Base-by-base conservation (phyloP, 2,888 invertebrate genomes). In the Oscheius sp. region DNA sequence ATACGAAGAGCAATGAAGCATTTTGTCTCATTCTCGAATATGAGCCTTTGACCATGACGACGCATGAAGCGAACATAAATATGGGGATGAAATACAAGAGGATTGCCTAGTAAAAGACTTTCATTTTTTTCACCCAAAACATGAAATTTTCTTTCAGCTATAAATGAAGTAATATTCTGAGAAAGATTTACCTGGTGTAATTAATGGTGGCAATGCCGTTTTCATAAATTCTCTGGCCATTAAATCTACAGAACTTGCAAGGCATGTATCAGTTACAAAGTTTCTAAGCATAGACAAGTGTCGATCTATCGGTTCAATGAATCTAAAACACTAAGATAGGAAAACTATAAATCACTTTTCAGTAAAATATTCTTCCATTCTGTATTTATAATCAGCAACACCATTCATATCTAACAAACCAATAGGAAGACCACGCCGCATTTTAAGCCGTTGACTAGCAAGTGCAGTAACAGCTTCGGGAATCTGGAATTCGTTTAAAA, bases 171-270 rank as follows among this genome's bases (percentile, higher is more conserved):
- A 9, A 17, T 12, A 14, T 12, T 45, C 9, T 6, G 20, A 6
- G 54, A 54, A 30, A 3, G 17, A 28, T 32, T 38, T 44, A 78
- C 78, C 69, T 2, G 67, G 68, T 9, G 82, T 80, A 32, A 85
- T 73, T 38, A 91, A 89, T 0, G 96, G 96, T 0, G 97, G 96
- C 64, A 97, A 88, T 2, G 93, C 92, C 87, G 93, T 93, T 82
- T 92, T 91, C 85, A 94, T 91, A 84, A 91, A 93, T 76, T 91
- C 90, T 82, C 92, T 92, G 1, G 92, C 92, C 89, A 95, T 89
- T 87, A 92, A 91, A 87, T 97, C 97, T 1, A 92, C 92, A 17
- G 92, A 93, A 38, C 90, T 89, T 87, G 96, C 93, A n/a, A 88
- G 78, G 12, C 91, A 90, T 1, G 91, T 32, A 30, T 71, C 74